phyloP scores from a whole-genome alignment of 2,113 vertebrate species.

The Macrotus californicus region DNA sequence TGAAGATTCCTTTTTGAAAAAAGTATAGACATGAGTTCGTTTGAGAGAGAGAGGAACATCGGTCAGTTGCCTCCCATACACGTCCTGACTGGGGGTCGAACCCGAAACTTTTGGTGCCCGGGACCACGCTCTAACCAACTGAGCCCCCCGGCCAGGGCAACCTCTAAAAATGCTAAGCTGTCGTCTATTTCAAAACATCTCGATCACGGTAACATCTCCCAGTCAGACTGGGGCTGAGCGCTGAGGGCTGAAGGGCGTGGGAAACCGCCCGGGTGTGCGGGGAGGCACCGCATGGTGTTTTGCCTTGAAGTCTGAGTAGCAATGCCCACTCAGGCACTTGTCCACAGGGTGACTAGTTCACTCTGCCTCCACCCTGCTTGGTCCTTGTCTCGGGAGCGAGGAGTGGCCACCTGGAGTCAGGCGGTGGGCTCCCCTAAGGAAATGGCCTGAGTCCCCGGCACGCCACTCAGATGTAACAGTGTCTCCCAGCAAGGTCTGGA shows the following conservation, averaged over 20 bases:
- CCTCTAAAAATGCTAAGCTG: neutral
- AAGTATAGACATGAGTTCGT: too few species aligned
- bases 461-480: rapidly evolving
- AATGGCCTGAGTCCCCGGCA: rapidly evolving
- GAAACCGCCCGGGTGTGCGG: rapidly evolving
- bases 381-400: neutral
- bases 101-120: too few species aligned
- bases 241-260: rapidly evolving
- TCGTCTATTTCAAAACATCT: rapidly evolving
- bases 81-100: too few species aligned
- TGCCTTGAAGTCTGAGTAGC: neutral
- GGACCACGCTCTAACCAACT: too few species aligned
- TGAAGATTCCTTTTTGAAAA: neutral
- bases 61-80: too few species aligned
- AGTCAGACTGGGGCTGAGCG: rapidly evolving
- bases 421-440: neutral
- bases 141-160: rapidly evolving
- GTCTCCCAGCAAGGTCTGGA: neutral
- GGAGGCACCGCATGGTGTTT: rapidly evolving
- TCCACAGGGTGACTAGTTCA: too few species aligned
- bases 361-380: rapidly evolving
- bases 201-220: rapidly evolving
- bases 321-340: too few species aligned
- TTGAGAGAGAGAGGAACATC: too few species aligned
- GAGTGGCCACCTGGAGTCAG: rapidly evolving